These are phyloP conservation scores for Ornithoptera alexandrae DNA, from an alignment of 2,888 invertebrate species.

Conservation along the genomic window DNA sequence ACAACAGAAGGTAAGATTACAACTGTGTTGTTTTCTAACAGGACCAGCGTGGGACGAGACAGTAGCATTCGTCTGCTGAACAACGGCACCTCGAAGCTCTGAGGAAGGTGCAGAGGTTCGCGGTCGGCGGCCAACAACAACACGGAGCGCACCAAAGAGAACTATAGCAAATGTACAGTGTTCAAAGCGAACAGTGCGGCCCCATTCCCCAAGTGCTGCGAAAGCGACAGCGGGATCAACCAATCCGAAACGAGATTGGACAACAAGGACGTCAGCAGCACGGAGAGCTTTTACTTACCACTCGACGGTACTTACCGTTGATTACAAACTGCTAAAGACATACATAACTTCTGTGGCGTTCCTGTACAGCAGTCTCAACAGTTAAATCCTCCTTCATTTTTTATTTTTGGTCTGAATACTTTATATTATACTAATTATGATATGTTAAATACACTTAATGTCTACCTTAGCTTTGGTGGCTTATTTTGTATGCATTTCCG, in stretches of 20 bases:
- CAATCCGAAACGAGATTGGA: conserved; percentile 47
- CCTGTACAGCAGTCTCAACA: not conserved
- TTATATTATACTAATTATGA: too few species aligned
- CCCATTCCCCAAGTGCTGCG: conserved; percentile 71
- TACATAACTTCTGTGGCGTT: not conserved
- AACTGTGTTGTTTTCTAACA: conserved; percentile 34
- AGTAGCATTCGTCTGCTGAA: conserved; percentile 69
- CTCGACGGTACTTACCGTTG: conserved; percentile 39
- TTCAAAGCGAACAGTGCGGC: conserved; percentile 53
- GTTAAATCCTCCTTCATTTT: too few species aligned
- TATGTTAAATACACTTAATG: too few species aligned
- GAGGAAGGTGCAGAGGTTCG: conserved; percentile 59
- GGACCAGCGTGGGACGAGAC: conserved; percentile 68
- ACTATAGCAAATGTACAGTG: conserved; percentile 58
- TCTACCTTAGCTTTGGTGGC: too few species aligned
- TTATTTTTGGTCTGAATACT: too few species aligned
- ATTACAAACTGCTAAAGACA: not conserved
- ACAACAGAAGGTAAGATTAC: not conserved
- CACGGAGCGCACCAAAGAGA: conserved; percentile 55
- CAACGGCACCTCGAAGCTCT: conserved; percentile 73
- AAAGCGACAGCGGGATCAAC: conserved; percentile 55
- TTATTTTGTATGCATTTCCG: too few species aligned
- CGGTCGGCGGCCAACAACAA: conserved; percentile 57
- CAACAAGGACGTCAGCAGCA: conserved; percentile 52
- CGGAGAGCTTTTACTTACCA: conserved; percentile 61